phyloP scores from a whole-genome alignment of 2,888 invertebrate species.

The Lymantria monacha region DNA sequence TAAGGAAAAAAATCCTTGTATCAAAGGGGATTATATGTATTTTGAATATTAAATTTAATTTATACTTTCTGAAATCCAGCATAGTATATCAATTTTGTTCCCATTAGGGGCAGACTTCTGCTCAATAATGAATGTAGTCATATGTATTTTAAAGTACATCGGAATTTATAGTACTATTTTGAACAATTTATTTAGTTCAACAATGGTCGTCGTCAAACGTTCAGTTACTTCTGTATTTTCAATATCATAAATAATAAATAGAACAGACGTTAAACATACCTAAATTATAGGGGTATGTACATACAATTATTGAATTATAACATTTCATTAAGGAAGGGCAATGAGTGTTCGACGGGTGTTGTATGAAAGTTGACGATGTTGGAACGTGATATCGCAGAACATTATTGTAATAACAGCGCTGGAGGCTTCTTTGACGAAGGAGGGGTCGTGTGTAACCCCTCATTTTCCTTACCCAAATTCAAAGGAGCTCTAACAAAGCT shows the following conservation, averaged over 20 bases:
- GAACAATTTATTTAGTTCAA: no score
- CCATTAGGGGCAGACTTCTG: no score
- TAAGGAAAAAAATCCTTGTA: no score
- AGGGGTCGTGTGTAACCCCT: slow-evolving; percentile 73
- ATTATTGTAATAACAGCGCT: slow-evolving; percentile 78
- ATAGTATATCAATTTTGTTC: no score
- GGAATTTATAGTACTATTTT: no score
- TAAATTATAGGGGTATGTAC: slow-evolving; percentile 6
- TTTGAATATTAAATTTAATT: no score
- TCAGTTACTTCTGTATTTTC: neutral
- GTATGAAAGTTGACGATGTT: slow-evolving; percentile 49
- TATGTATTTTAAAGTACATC: no score
- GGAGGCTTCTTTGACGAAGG: slow-evolving; percentile 70
- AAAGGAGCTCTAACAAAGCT: slow-evolving; percentile 79
- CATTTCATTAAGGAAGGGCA: neutral
- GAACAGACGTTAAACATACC: slow-evolving; percentile 1
- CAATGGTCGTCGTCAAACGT: no score
- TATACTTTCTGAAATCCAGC: no score
- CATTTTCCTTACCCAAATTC: slow-evolving; percentile 80
- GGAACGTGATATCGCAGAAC: slow-evolving; percentile 68
- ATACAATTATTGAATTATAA: slow-evolving; percentile 6
- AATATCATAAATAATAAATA: neutral
- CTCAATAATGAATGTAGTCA: no score
- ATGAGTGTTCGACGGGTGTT: slow-evolving; percentile 1
- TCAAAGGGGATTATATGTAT: no score